phyloP scores from a whole-genome alignment of 2,888 invertebrate genomes.

The Clanis bilineata region DNA sequence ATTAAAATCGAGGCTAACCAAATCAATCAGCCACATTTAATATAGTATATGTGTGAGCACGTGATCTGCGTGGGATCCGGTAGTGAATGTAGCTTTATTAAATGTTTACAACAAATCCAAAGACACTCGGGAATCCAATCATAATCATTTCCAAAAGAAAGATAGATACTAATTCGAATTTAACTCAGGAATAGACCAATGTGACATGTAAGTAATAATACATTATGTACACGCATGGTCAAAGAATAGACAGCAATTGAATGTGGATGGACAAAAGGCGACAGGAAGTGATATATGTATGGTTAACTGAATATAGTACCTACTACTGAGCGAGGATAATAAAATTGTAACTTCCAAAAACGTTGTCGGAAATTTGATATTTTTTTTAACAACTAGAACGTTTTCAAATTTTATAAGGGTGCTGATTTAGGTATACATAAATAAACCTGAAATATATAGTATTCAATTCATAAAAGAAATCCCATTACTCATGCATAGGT shows the following conservation, averaged over 20 bases:
- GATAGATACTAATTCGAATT: no score
- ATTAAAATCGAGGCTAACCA: no score
- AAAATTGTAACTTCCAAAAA: neutral
- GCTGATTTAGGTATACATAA: neutral
- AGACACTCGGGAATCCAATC: no score
- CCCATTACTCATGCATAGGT: neutral
- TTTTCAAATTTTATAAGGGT: no score
- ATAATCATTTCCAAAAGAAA: no score
- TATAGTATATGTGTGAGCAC: no score
- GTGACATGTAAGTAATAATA: neutral
- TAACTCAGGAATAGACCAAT: neutral
- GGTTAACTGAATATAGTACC: neutral
- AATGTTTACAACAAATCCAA: no score
- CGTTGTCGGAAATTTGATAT: neutral
- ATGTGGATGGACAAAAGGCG: slow-evolving; percentile 4
- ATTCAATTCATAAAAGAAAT: neutral
- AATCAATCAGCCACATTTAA: no score
- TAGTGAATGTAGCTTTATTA: no score
- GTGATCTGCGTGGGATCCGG: no score
- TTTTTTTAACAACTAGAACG: no score
- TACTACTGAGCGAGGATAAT: slow-evolving; percentile 1
- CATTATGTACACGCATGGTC: neutral
- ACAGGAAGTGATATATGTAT: slow-evolving; percentile 3
- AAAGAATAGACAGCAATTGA: slow-evolving; percentile 6
- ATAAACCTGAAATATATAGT: neutral